Conservation (phyloP, 2,797 vertebrate species). For the Perodicticus potto region DNA sequence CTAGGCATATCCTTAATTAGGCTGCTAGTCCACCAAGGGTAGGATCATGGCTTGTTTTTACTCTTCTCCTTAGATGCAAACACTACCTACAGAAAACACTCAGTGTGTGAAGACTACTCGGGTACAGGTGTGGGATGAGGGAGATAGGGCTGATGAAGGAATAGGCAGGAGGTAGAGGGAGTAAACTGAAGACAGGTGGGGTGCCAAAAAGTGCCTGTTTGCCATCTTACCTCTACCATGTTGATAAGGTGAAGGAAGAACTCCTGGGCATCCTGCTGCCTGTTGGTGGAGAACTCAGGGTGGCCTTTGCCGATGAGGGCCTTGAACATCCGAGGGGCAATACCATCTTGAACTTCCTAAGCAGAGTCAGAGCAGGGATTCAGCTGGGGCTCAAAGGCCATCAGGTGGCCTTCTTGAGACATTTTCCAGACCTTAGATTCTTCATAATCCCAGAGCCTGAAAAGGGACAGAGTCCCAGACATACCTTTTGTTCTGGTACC, state of each 20-base stretch:
- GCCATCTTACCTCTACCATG: constrained; percentile 96
- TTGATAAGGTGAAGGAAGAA: constrained; percentile 99
- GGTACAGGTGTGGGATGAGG: not conserved
- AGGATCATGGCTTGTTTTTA: not conserved
- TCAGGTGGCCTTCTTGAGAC: not conserved
- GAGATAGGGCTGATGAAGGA: not conserved
- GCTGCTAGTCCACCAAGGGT: not conserved
- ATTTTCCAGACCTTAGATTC: not conserved
- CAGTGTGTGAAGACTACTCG: not conserved
- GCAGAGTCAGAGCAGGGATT: constrained; percentile 1
- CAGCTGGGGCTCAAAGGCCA: not conserved
- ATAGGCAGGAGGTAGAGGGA: not conserved
- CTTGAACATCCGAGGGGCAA: constrained; percentile 98
- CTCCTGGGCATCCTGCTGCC: constrained; percentile 99
- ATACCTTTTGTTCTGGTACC: constrained; percentile 94
- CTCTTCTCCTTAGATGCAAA: not conserved
- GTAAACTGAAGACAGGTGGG: not conserved
- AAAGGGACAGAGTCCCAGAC: not conserved
- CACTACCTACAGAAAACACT: not conserved
- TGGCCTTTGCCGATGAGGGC: constrained; percentile 97
- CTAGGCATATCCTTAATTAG: not conserved
- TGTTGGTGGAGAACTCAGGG: constrained; percentile 98
- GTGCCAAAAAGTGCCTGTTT: too few species aligned
- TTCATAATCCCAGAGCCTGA: not conserved
- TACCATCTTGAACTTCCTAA: constrained; percentile 96